Conservation (phyloP, 2,113 vertebrate species). For the Agapornis roseicollis region DNA sequence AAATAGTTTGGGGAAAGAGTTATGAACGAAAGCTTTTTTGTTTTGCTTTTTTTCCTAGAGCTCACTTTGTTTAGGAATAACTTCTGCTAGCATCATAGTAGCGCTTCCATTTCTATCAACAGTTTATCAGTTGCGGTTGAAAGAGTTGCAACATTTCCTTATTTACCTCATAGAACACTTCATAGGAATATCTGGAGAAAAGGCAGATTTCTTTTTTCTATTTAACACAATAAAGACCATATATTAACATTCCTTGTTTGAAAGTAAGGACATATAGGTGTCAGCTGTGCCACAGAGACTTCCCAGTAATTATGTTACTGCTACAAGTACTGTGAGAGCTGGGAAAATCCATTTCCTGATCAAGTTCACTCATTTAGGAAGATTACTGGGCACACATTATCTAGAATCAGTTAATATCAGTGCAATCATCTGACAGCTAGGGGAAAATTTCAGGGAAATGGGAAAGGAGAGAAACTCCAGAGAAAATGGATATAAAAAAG, state of each 20-base stretch:
- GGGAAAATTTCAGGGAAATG: background rate
- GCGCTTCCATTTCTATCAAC: slow-evolving; percentile 70
- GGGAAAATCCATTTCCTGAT: background rate
- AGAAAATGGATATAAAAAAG: background rate
- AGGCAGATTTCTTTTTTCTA: background rate
- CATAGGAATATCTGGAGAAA: slow-evolving; percentile 39
- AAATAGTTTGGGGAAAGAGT: slow-evolving; percentile 69
- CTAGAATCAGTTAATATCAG: background rate
- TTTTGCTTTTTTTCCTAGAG: slow-evolving; percentile 17
- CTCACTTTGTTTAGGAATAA: slow-evolving; percentile 75
- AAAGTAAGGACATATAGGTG: background rate
- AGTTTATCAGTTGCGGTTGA: slow-evolving; percentile 66
- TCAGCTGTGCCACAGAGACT: background rate
- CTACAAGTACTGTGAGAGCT: background rate
- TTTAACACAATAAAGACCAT: background rate
- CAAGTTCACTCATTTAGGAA: background rate
- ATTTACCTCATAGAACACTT: slow-evolving; percentile 12
- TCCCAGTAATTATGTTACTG: background rate
- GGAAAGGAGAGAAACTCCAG: background rate
- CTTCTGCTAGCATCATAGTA: slow-evolving; percentile 68
- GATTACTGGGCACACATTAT: background rate
- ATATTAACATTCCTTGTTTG: background rate
- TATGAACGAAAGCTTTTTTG: slow-evolving; percentile 40
- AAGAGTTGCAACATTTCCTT: slow-evolving; percentile 60
- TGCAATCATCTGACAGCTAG: background rate